Conservation (phyloP, 1,140 invertebrate species). For the Lepidurus packardi region DNA sequence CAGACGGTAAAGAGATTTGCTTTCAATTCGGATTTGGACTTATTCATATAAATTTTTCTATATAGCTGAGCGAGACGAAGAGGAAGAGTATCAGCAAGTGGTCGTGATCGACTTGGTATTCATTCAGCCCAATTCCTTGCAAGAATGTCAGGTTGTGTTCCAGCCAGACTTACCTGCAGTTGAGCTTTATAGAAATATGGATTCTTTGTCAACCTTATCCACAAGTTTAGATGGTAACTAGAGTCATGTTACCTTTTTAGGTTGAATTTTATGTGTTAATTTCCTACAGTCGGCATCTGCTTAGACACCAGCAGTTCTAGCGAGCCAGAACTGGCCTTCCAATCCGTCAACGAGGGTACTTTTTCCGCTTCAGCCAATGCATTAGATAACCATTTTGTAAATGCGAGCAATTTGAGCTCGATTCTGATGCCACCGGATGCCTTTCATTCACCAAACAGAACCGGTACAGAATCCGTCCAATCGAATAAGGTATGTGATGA, state of each 20-base stretch:
- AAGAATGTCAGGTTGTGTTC: slow-evolving; percentile 76
- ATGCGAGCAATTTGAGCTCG: slow-evolving; percentile 36
- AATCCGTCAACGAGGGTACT: background rate
- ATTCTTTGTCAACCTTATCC: slow-evolving; percentile 27
- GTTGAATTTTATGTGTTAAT: background rate
- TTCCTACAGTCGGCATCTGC: background rate
- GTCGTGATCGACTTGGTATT: slow-evolving; percentile 69
- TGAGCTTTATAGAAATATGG: slow-evolving; percentile 32
- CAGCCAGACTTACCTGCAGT: slow-evolving; percentile 47
- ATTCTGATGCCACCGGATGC: slow-evolving; percentile 84
- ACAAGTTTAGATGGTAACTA: slow-evolving; percentile 20
- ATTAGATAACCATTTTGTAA: slow-evolving; percentile 24
- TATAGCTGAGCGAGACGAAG: slow-evolving; percentile 41
- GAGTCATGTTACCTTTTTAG: slow-evolving; percentile 29
- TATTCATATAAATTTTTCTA: slow-evolving; percentile 37
- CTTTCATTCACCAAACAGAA: slow-evolving; percentile 58
- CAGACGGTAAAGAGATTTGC: background rate
- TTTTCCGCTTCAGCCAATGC: slow-evolving; percentile 27
- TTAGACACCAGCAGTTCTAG: background rate
- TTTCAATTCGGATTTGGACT: background rate
- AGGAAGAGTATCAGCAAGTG: slow-evolving; percentile 41
- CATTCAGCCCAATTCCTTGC: slow-evolving; percentile 80
- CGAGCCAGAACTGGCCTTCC: slow-evolving; percentile 4
- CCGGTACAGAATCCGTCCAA: slow-evolving; percentile 15
- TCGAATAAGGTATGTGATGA: background rate